phyloP scores from a whole-genome alignment of 2,888 invertebrate genomes.

The Drymonia ruficornis region DNA sequence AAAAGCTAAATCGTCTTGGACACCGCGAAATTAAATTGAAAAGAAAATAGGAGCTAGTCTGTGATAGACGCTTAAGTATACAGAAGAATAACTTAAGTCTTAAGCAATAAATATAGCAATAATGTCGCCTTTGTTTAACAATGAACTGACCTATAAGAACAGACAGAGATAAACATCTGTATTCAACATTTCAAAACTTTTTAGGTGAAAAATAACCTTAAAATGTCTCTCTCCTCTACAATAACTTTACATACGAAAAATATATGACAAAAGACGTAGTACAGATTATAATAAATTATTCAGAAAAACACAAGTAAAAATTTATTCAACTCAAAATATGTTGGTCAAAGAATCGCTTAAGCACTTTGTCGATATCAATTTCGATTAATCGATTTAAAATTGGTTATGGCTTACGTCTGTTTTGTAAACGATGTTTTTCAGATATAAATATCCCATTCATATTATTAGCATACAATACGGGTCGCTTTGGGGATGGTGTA shows the following conservation, averaged over 20 bases:
- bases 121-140: too few species aligned
- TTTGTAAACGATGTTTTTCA: slow-evolving; percentile 39
- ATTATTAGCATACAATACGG: slow-evolving; percentile 49
- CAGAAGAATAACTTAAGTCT: too few species aligned
- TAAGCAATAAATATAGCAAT: too few species aligned
- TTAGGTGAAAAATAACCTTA: too few species aligned
- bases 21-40: too few species aligned
- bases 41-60: too few species aligned
- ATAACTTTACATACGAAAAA: slow-evolving; percentile 12
- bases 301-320: slow-evolving; percentile 14
- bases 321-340: slow-evolving; percentile 24
- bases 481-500: slow-evolving; percentile 28
- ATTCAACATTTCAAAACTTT: too few species aligned
- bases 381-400: slow-evolving; percentile 41
- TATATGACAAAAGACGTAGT: slow-evolving; percentile 30
- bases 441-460: slow-evolving; percentile 17
- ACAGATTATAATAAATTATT: slow-evolving; percentile 37
- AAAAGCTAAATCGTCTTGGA: too few species aligned
- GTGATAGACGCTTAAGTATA: too few species aligned
- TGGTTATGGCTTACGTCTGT: slow-evolving; percentile 41
- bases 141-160: too few species aligned
- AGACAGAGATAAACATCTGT: too few species aligned
- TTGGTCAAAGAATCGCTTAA: slow-evolving; percentile 49
- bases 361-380: slow-evolving; percentile 22
- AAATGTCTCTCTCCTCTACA: slow-evolving; percentile 3